Evolutionary conservation across 2,888 invertebrate genomes (phyloP).

Genomic region (Microchrysa polita): DNA sequence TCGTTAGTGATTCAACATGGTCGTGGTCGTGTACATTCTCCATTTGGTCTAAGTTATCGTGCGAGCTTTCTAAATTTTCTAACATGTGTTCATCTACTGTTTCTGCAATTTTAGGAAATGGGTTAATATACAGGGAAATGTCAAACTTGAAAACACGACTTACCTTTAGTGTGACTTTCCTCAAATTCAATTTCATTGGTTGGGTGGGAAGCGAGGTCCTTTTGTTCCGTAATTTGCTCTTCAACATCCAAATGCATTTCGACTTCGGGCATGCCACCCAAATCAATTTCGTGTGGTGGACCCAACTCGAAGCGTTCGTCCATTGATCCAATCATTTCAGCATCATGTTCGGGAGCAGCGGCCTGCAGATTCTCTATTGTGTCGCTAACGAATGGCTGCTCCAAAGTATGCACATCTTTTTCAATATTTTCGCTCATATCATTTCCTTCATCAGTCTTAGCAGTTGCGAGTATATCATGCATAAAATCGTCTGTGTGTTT

Average conservation of each 20-base stretch:
- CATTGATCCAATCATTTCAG: background rate
- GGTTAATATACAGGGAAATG: no score
- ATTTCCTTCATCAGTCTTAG: no score
- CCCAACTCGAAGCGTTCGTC: background rate
- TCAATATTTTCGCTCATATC: background rate
- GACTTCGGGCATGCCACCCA: no score
- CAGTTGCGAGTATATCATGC: background rate
- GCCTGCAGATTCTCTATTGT: background rate
- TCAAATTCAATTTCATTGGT: background rate
- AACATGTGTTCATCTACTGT: background rate
- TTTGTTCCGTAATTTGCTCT: no score
- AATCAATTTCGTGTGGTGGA: no score
- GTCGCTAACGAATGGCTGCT: background rate
- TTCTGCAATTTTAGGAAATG: background rate
- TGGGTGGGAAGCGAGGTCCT: no score
- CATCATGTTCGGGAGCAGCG: background rate
- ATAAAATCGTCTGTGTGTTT: conserved; percentile 1
- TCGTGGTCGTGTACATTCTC: background rate
- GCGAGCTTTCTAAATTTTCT: conserved; percentile 6
- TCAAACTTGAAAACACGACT: no score
- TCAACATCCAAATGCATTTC: no score
- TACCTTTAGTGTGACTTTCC: conserved; percentile 21
- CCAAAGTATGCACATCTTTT: background rate
- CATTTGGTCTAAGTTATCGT: conserved; percentile 3
- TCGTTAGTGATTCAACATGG: conserved; percentile 7